Evolutionary conservation across 2,888 invertebrate species (phyloP), one percentile per base, ranked within the genome.

Genomic region (Operophtera brumata): DNA sequence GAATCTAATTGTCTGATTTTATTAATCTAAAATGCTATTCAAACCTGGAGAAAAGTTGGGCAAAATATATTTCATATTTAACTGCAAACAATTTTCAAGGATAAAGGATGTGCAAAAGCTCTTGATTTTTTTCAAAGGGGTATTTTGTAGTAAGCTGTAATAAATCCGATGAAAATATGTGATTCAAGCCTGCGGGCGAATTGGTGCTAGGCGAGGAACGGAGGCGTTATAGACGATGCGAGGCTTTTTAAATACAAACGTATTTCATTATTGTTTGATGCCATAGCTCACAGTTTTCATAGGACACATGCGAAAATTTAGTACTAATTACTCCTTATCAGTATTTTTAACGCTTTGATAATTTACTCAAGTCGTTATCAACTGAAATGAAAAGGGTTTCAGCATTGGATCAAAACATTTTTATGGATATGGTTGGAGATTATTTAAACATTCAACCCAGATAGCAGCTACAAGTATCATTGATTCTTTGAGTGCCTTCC

Each of bases 161-260:
- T 44, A 39, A 45, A 45, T 45, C 25, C 11, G 34, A 51, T 44
- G 13, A 34, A 84, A 84, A 82, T 81, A 71, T 75, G 69, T 72
- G 71, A 75, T 77, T 76, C 70, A 65, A 73, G 73, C 75, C 67
- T 65, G 62, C 63, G 71, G 65, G 69, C 71, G 65, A 61, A 61
- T n/a, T 20, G 20, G 20, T 3, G 20, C 20, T 20, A 20, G 20
- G 20, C 20, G 20, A 20, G 20, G 20, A 20, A 20, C 20, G 40
- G 58, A 42, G 50, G 51, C 49, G 44, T n/a, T n/a, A n/a, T n/a
- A n/a, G n/a, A n/a, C n/a, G n/a, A n/a, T n/a, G n/a, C 10, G 28
- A 56, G 52, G 54, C 52, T 30, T 30, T 30, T 20, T 20, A 41
- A 34, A 46, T 36, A 43, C n/a, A 28, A 35, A 25, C 42, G 36